These are phyloP conservation scores for Erinaceus europaeus DNA, from an alignment of 2,113 vertebrate species.

Conservation along the genomic window DNA sequence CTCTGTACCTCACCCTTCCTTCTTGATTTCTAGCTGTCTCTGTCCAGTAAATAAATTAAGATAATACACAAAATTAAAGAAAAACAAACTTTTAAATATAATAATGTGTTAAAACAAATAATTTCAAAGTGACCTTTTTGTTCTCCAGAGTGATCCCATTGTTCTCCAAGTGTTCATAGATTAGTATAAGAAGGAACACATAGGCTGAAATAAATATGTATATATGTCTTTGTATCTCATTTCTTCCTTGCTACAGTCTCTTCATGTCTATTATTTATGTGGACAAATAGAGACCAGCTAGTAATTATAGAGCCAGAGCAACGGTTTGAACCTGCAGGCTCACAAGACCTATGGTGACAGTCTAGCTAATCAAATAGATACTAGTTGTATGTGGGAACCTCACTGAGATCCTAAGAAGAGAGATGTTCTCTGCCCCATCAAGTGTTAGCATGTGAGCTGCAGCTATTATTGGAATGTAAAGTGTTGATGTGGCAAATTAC, in stretches of 20 bases:
- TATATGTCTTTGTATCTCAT: not conserved
- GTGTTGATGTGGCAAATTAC: constrained; percentile 31
- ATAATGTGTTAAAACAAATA: constrained; percentile 8
- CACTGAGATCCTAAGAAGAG: not conserved
- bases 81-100: no score
- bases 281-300: not conserved
- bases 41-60: no score
- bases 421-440: constrained; percentile 20
- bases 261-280: not conserved
- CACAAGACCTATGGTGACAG: not conserved
- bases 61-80: no score
- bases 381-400: not conserved
- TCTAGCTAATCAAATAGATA: not conserved
- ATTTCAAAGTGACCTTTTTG: not conserved
- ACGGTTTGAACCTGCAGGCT: not conserved
- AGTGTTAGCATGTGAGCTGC: not conserved
- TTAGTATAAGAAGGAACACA: not conserved
- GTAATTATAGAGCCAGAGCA: not conserved
- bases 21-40: no score
- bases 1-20: no score
- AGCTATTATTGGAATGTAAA: not conserved
- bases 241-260: not conserved
- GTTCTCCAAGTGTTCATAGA: not conserved
- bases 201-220: not conserved
- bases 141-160: not conserved